These are phyloP conservation scores for Myocastor coypus DNA, from an alignment of 2,113 vertebrate genomes.

Conservation along the genomic window DNA sequence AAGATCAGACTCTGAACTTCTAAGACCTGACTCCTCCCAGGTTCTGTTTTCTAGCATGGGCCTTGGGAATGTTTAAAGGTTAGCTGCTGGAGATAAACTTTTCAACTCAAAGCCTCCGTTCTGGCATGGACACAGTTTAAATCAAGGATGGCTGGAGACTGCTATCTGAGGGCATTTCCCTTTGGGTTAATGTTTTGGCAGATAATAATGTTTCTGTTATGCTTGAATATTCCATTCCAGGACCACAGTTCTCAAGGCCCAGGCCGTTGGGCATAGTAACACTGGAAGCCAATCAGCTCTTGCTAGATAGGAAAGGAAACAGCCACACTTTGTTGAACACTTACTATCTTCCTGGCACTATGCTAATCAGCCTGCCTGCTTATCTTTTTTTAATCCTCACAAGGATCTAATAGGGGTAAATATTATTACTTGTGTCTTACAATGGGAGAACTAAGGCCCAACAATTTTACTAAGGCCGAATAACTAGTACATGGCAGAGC, in stretches of 20 bases:
- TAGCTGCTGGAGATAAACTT: slow-evolving; percentile 63
- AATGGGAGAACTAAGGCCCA: not conserved
- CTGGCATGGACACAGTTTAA: slow-evolving; percentile 50
- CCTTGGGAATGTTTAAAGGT: slow-evolving; percentile 64
- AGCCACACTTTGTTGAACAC: not conserved
- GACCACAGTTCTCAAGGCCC: not conserved
- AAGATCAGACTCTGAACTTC: slow-evolving; percentile 49
- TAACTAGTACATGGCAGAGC: not conserved
- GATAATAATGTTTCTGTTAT: slow-evolving; percentile 54
- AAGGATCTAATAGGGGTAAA: not conserved
- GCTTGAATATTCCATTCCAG: slow-evolving; percentile 38
- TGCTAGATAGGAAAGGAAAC: slow-evolving; percentile 29
- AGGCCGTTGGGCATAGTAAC: not conserved
- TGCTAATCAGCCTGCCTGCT: not conserved
- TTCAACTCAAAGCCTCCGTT: slow-evolving; percentile 34
- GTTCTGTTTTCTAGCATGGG: slow-evolving; percentile 51
- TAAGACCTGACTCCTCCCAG: not conserved
- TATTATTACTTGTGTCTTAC: not conserved
- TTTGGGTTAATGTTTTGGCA: slow-evolving; percentile 48
- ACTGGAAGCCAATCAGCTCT: not conserved
- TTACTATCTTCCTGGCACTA: slow-evolving; percentile 6
- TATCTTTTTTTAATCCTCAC: slow-evolving; percentile 11
- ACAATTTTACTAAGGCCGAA: not conserved
- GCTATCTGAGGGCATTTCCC: slow-evolving; percentile 64
- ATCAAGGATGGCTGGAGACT: slow-evolving; percentile 34